Evolutionary conservation across 2,888 invertebrate species (phyloP), one percentile per base, ranked within the genome.

Genomic region (Melanargia galathea): DNA sequence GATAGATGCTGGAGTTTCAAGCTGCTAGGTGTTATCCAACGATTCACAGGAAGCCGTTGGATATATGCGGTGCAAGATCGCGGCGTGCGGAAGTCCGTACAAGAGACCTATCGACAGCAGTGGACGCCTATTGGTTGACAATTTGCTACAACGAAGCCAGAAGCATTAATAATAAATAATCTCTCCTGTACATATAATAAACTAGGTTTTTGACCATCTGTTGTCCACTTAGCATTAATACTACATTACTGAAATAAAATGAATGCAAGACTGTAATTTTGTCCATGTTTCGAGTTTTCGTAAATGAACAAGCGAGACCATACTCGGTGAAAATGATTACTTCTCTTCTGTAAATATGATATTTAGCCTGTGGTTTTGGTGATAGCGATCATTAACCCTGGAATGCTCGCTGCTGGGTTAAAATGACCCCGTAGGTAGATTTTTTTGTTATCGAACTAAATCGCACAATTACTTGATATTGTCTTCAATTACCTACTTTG

Each of bases 371-470:
- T 52, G 68, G 68, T 64, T 59, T 46, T 51, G 24, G 18, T 46
- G 18, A 57, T 46, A 33, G 56, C 56, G 18, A 43, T 38, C 71
- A 65, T 63, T 65, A 66, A 80, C 76, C 72, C 62, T 67, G 68
- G 64, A 20, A 48, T 40, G 60, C 38, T 20, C 13, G 18, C 18
- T 18, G 11, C 2, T 11, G 13, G 20, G 52, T 35, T 11, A 20
- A 52, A 35, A 13, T 7, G 11, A 20, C 35, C 35, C 35, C 1
- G 13, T 11, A 0, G 11, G 22, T 8, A 3, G 11, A 13, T 24
- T 13, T 46, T 46, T 46, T n/a, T n/a, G n/a, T n/a, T n/a, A n/a
- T 30, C 30, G 30, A 8, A 30, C 7, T 6, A 8, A 30, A 30
- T 30, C 30, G 30, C 8, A 30, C 30, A n/a, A n/a, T n/a, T n/a